Conservation (phyloP, 1,140 invertebrate genomes). For the Thalassaphorura encarpata region DNA sequence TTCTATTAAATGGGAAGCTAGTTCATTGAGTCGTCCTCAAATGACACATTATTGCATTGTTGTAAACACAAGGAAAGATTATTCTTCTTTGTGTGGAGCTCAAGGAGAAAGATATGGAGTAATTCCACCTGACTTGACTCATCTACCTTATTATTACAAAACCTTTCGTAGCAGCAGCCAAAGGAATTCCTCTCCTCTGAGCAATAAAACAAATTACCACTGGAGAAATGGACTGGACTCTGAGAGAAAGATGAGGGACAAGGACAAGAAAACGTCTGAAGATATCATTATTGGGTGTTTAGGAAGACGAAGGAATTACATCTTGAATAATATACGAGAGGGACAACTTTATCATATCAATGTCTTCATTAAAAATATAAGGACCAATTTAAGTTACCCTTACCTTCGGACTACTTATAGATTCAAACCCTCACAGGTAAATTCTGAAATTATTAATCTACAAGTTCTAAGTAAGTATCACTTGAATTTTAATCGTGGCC, state of each 20-base stretch:
- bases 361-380: constrained; percentile 39
- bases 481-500: too few species aligned
- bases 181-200: not conserved
- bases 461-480: constrained; percentile 32
- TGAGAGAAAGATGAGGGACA: not conserved
- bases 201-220: not conserved
- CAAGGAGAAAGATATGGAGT: constrained; percentile 36
- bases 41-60: constrained; percentile 48
- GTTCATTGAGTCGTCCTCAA: constrained; percentile 48
- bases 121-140: constrained; percentile 29
- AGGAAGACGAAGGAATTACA: constrained; percentile 45
- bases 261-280: constrained; percentile 1
- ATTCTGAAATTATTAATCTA: not conserved
- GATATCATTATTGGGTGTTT: constrained; percentile 43
- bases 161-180: too few species aligned
- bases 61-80: constrained; percentile 45
- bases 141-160: constrained; percentile 26
- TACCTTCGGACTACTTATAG: constrained; percentile 36
- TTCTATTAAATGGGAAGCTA: constrained; percentile 39
- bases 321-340: constrained; percentile 44
- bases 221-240: not conserved
- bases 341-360: constrained; percentile 42
- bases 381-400: constrained; percentile 40
- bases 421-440: constrained; percentile 34
- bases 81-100: constrained; percentile 47